Conservation (phyloP, 2,113 vertebrate species). For the Plotosus lineatus region DNA sequence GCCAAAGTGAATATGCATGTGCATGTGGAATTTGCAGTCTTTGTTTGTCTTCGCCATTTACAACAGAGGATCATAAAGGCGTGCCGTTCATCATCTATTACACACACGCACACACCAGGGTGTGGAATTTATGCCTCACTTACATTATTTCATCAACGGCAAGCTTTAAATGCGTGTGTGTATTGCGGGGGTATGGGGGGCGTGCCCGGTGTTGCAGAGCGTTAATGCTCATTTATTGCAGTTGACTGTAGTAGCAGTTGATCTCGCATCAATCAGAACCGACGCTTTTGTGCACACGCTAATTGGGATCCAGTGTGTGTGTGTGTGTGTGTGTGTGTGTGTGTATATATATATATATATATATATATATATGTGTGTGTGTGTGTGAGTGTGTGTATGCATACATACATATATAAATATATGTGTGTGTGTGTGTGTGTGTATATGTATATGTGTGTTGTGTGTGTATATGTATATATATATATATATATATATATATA, state of each 20-base stretch:
- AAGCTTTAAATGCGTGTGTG: not conserved
- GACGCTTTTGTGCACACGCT: conserved; percentile 60
- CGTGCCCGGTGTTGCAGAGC: not conserved
- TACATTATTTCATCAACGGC: conserved; percentile 21
- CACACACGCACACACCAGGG: conserved; percentile 21
- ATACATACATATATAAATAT: too few relatives aligned
- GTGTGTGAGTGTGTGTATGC: conserved; percentile 38
- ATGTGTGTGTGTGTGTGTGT: conserved; percentile 44
- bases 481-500: too few relatives aligned
- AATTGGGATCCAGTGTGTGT: conserved; percentile 75
- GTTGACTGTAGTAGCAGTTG: conserved; percentile 64
- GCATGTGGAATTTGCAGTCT: conserved; percentile 10
- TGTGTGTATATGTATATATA: conserved; percentile 4
- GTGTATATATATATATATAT: too few relatives aligned
- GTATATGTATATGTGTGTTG: conserved; percentile 36
- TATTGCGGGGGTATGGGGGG: not conserved
- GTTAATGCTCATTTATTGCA: conserved; percentile 24
- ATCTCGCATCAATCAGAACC: conserved; percentile 77
- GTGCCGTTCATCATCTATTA: conserved; percentile 14
- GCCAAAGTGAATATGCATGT: conserved; percentile 6
- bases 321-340: conserved; percentile 62
- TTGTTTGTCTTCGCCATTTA: conserved; percentile 39
- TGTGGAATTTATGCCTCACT: not conserved
- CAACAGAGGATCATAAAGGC: conserved; percentile 29
- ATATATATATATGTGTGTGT: too few relatives aligned